Evolutionary conservation across 1,140 invertebrate species (phyloP).

Genomic region (Drosophila saltans): DNA sequence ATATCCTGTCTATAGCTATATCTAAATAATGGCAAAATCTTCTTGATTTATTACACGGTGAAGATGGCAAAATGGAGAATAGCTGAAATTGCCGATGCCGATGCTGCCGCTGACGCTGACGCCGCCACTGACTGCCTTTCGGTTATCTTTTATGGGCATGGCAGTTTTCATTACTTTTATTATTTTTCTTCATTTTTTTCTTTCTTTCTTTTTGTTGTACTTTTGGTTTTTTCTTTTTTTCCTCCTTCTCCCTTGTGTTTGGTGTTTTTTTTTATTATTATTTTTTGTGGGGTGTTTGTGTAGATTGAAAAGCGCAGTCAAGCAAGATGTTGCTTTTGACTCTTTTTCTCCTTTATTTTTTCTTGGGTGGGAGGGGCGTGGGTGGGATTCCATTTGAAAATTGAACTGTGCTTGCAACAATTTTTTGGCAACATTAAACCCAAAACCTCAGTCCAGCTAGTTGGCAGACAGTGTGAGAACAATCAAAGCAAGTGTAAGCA

Average conservation of each 20-base stretch:
- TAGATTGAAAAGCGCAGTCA: constrained; percentile 78
- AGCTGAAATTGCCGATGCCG: neutral
- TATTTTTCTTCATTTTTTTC: constrained; percentile 8
- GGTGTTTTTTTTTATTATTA: constrained; percentile 37
- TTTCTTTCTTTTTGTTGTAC: neutral
- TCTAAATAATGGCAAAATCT: neutral
- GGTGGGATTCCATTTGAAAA: constrained; percentile 32
- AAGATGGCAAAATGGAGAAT: neutral
- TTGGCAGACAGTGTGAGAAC: constrained; percentile 15
- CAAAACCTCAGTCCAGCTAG: constrained; percentile 5
- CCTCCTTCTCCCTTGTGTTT: constrained; percentile 55
- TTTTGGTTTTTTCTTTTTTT: neutral
- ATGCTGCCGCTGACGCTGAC: neutral
- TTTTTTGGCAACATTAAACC: constrained; percentile 32
- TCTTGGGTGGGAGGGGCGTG: too few relatives aligned
- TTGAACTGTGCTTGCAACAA: constrained; percentile 48
- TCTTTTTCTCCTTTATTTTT: too few relatives aligned
- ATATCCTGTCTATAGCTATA: neutral
- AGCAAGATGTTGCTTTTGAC: constrained; percentile 41
- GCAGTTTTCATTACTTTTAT: constrained; percentile 12
- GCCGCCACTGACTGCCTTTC: neutral
- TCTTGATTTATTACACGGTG: neutral
- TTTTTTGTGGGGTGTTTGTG: constrained; percentile 50
- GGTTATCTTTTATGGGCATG: constrained; percentile 5
- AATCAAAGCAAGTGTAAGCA: constrained; percentile 69